Evolutionary conservation across 2,797 vertebrate species (phyloP), one percentile per base, ranked within the genome.

Genomic region (Sebastes oblongus): DNA sequence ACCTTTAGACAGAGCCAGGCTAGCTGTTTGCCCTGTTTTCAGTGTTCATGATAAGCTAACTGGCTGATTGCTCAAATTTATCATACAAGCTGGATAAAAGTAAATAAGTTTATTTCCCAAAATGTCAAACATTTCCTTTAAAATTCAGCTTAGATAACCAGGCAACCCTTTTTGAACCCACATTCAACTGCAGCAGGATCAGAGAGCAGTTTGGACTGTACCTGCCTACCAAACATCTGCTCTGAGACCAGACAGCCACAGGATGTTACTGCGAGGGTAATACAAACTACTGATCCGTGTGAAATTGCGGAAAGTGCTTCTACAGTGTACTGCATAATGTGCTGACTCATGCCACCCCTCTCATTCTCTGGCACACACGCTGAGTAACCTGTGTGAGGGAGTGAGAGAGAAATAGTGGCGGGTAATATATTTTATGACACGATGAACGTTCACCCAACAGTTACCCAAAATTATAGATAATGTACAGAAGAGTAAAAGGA

Each of bases 291-390:
- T 81, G 85, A 81, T 74, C 75, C 32, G 2, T 88, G 77, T 39
- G 46, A 89, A 90, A 87, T 69, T 85, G 77, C 46, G 52, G 72
- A 82, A 90, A 83, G 64, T 78, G 55, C 61, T 85, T 82, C 68
- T 30, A 78, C 76, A 83, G 75, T 77, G 65, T 54, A 70, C 56
- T 46, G 72, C 75, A 86, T 85, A 85, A 88, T 86, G 36, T 87
- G 88, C 85, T 91, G 92, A 92, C 84, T 92, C 88, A 90, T 78
- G 36, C 50, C 61, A 59, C 55, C 54, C 60, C 27, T 71, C 78
- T 65, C 56, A 29, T 58, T 59, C 66, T 66, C 77, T 69, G 42
- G 54, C 22, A 75, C 73, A 29, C 66, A 74, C 73, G 34, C 54
- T 11, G 30, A 72, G 30, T 61, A 79, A 77, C 34, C 59, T 81